These are phyloP conservation scores for Odontophorus gujanensis DNA, from an alignment of 2,113 vertebrate genomes.

Conservation along the genomic window DNA sequence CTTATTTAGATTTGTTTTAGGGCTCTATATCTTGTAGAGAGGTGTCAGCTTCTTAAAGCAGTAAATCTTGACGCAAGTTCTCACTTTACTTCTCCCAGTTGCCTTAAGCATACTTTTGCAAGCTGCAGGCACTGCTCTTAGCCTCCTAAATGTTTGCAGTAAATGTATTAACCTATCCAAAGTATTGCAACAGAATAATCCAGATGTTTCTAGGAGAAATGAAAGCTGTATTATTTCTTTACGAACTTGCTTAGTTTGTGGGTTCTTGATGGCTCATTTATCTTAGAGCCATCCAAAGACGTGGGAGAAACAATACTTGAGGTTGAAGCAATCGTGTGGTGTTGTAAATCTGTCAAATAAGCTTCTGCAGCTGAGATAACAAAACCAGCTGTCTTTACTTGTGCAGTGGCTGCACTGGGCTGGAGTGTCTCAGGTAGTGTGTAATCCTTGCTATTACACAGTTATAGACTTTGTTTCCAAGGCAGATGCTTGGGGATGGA, in stretches of 20 bases:
- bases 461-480: background rate
- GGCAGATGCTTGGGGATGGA: background rate
- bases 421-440: background rate
- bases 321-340: background rate
- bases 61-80: background rate
- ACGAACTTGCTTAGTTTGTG: background rate
- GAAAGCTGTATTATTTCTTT: background rate
- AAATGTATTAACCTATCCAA: background rate
- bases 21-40: background rate
- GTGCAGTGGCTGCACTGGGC: background rate
- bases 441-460: background rate
- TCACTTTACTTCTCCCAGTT: background rate
- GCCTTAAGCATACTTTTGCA: background rate
- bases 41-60: background rate
- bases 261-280: background rate
- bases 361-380: background rate
- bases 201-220: background rate
- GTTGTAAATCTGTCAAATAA: background rate
- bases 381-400: background rate
- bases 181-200: background rate
- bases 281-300: background rate
- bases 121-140: background rate
- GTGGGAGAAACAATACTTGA: background rate
- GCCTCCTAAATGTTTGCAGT: conserved; percentile 11
- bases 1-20: background rate